A percentile compares a stretch with the other conserved stretches of the same genome.
phyloP scores from a whole-genome alignment of 2,113 vertebrate species.

The Gnathonemus longibarbis region DNA sequence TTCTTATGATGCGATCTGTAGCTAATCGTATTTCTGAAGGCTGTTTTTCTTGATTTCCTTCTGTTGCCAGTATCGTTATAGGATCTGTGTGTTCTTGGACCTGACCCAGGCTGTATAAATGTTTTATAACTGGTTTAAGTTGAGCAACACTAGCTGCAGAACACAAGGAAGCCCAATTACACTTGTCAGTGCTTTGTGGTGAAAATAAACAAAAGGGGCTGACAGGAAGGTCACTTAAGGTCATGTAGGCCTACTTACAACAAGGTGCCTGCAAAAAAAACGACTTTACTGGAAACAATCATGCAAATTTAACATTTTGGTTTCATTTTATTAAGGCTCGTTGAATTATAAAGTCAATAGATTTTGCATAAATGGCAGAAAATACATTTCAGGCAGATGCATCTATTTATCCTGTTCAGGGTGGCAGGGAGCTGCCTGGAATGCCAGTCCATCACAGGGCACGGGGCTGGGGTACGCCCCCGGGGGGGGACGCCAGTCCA shows the following conservation, averaged over 20 bases:
- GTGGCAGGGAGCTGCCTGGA: neutral
- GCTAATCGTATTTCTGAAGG: slow-evolving; percentile 46
- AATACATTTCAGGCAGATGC: neutral
- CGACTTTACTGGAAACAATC: neutral
- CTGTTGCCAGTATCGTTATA: slow-evolving; percentile 42
- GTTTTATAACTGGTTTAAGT: slow-evolving; percentile 53
- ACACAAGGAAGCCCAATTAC: slow-evolving; percentile 46
- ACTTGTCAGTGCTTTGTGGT: slow-evolving; percentile 25
- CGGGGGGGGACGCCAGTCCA: too few species aligned
- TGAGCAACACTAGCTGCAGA: slow-evolving; percentile 57
- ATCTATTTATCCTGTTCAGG: neutral
- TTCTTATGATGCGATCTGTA: slow-evolving; percentile 41
- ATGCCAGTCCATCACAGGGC: neutral
- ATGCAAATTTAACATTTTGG: neutral
- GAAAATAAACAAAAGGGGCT: slow-evolving; percentile 29
- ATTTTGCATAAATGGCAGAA: neutral
- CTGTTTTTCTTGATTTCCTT: slow-evolving; percentile 51
- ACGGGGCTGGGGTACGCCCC: neutral
- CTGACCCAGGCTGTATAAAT: slow-evolving; percentile 40
- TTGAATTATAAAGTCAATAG: neutral
- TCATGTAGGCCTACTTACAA: neutral
- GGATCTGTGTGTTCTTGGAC: slow-evolving; percentile 45
- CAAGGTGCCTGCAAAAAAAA: neutral
- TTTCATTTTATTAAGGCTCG: neutral
- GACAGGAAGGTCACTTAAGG: slow-evolving; percentile 19